These are phyloP conservation scores for Drosophila paucipuncta DNA, from an alignment of 2,888 invertebrate species.

Conservation along the genomic window DNA sequence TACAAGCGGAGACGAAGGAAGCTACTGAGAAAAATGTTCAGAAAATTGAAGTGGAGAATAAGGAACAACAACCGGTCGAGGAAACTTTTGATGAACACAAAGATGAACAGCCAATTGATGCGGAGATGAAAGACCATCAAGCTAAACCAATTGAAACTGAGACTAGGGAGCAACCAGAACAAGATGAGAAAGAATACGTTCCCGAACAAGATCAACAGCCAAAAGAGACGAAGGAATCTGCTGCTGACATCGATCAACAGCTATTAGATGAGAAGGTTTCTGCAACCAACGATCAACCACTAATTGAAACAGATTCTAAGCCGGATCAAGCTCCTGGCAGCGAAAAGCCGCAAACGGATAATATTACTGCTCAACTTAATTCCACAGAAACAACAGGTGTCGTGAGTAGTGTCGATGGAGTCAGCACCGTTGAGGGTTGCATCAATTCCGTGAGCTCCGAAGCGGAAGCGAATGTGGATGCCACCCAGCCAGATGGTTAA, in stretches of 20 bases:
- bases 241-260: background rate
- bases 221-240: background rate
- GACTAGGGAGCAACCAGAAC: background rate
- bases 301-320: background rate
- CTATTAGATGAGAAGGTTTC: background rate
- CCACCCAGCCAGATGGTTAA: constrained; percentile 64
- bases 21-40: background rate
- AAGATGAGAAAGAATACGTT: background rate
- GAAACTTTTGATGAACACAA: background rate
- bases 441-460: constrained; percentile 7
- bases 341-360: background rate
- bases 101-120: background rate
- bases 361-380: background rate
- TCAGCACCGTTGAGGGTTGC: background rate
- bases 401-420: constrained; percentile 19
- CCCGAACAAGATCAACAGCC: background rate
- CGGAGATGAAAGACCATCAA: background rate
- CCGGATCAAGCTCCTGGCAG: background rate
- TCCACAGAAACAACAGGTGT: constrained; percentile 70
- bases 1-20: background rate
- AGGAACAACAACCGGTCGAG: background rate
- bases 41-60: too few species aligned
- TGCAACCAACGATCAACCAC: background rate
- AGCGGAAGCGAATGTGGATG: constrained; percentile 39
- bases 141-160: background rate